Percentiles rank a stretch among this genome's conserved stretches.
phyloP scores from a whole-genome alignment of 2,888 invertebrate genomes.

The Lottia scabra region DNA sequence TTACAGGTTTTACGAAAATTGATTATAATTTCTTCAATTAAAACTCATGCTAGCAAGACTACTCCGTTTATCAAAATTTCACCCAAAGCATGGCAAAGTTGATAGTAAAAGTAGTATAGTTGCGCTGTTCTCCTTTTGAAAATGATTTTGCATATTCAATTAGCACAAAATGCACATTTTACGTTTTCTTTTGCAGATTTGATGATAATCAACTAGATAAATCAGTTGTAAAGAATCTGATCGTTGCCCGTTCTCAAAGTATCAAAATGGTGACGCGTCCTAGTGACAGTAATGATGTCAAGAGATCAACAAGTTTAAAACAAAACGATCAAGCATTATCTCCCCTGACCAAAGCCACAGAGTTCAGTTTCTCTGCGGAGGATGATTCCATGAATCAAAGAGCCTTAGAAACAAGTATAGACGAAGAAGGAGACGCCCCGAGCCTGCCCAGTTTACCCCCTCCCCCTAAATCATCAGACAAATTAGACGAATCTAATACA shows the following conservation, averaged over 20 bases:
- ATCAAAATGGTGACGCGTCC: constrained; percentile 46
- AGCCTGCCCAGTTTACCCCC: constrained; percentile 43
- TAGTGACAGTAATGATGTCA: constrained; percentile 41
- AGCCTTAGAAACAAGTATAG: constrained; percentile 12
- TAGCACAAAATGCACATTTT: too few relatives aligned
- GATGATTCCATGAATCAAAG: constrained; percentile 6
- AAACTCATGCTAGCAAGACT: too few relatives aligned
- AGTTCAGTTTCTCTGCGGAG: constrained; percentile 38
- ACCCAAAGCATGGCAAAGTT: too few relatives aligned
- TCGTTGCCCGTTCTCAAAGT: constrained; percentile 53
- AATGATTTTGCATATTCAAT: too few relatives aligned
- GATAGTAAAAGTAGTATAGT: too few relatives aligned
- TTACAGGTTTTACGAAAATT: too few relatives aligned
- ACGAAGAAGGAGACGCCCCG: constrained; percentile 39
- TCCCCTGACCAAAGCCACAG: constrained; percentile 54
- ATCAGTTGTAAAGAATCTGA: constrained; percentile 54
- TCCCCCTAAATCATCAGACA: constrained; percentile 14
- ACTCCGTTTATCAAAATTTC: too few relatives aligned
- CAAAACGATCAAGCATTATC: constrained; percentile 35
- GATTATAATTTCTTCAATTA: too few relatives aligned
- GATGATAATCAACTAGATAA: constrained; percentile 43
- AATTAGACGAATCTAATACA: background rate
- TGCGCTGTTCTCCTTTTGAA: too few relatives aligned
- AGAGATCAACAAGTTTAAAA: constrained; percentile 56
- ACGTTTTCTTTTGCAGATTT: constrained; percentile 13